Conservation (phyloP, 1,140 invertebrate genomes). For the Phenacoccus solenopsis region DNA sequence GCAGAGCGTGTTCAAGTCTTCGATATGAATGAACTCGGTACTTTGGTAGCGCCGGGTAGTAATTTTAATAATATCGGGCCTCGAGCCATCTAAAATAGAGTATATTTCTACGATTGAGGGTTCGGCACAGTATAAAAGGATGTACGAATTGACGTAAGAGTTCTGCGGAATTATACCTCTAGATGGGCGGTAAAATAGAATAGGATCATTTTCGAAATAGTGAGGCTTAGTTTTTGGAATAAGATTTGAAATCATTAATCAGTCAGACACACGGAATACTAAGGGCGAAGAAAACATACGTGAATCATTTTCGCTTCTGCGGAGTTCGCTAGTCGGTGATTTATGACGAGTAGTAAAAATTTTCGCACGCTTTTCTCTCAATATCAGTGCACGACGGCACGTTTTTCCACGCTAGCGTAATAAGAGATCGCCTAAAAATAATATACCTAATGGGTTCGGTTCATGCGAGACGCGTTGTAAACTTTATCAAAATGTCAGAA, state of each 20-base stretch:
- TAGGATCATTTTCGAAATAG: constrained; percentile 6
- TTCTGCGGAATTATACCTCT: too few species aligned
- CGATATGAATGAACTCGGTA: too few species aligned
- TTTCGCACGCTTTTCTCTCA: constrained; percentile 3
- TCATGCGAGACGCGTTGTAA: background rate
- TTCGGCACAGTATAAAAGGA: too few species aligned
- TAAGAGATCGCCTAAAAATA: constrained; percentile 1
- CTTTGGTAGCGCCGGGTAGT: too few species aligned
- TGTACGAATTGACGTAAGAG: too few species aligned
- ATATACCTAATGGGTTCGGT: constrained; percentile 9
- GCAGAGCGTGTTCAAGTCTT: too few species aligned
- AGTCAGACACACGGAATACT: constrained; percentile 1
- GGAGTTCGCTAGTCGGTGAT: background rate
- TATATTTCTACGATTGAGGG: too few species aligned
- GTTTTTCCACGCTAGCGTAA: background rate
- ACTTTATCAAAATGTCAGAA: constrained; percentile 2
- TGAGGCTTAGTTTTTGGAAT: constrained; percentile 5
- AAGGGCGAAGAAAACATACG: constrained; percentile 15
- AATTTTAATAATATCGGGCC: too few species aligned
- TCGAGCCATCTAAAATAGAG: too few species aligned
- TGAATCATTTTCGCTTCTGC: background rate
- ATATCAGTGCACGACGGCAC: background rate
- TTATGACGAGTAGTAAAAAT: constrained; percentile 6
- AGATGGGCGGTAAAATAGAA: background rate
- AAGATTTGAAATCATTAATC: constrained; percentile 14